Conservation (phyloP, 2,113 vertebrate genomes). For the Takifugu flavidus region DNA sequence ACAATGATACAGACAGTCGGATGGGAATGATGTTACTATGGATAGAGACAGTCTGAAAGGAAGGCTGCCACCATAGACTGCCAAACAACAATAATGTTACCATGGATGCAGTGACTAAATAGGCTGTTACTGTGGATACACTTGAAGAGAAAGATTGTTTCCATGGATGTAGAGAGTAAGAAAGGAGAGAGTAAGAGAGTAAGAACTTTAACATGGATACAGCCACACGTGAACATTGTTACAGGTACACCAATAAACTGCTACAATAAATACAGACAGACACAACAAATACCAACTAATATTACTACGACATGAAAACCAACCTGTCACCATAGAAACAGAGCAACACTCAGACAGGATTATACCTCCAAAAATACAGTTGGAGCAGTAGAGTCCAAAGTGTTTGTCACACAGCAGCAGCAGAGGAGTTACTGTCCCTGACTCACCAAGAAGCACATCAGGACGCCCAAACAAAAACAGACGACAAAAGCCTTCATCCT, state of each 20-base stretch:
- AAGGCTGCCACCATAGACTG: too few species aligned
- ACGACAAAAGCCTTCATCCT: slow-evolving; percentile 71
- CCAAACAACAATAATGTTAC: neutral
- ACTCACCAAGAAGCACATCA: slow-evolving; percentile 71
- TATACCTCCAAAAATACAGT: neutral
- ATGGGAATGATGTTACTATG: neutral
- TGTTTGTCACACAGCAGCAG: neutral
- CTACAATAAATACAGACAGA: too few species aligned
- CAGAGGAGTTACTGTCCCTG: too few species aligned
- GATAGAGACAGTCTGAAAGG: neutral
- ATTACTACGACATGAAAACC: too few species aligned
- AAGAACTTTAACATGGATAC: too few species aligned
- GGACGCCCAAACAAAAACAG: slow-evolving; percentile 63
- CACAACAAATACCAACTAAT: too few species aligned
- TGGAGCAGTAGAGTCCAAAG: neutral
- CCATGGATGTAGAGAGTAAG: neutral
- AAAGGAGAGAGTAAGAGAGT: neutral
- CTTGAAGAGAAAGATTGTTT: neutral
- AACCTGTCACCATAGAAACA: neutral
- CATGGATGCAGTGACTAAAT: neutral
- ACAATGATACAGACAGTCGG: slow-evolving; percentile 4
- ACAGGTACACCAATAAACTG: too few species aligned
- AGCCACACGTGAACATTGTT: too few species aligned
- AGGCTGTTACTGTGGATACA: neutral
- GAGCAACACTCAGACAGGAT: neutral